Evolutionary conservation across 2,113 vertebrate species (phyloP), one percentile per base, ranked within the genome.

Genomic region (Microtus richardsoni): DNA sequence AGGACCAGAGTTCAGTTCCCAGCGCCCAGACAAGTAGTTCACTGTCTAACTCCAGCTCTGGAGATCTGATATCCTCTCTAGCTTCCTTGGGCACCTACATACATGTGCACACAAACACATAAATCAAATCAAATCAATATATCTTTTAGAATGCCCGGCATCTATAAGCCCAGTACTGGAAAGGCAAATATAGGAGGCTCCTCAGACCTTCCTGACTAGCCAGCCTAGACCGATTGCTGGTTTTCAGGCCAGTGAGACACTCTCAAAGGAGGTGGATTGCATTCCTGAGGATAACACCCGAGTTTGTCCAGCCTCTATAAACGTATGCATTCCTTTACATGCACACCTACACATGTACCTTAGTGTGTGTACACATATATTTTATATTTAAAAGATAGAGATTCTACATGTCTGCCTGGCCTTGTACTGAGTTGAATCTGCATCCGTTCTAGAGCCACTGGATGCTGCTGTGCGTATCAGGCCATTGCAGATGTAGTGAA

Each of bases 381-480:
- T 75, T 77, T 77, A 30, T 47, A 52, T 17, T 78, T 49, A 33
- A 33, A 49, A 49, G 16, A 49, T 0, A 4, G 22, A 33, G 13
- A 14, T 74, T 44, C 49, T 4, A 1, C 2, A 1, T 12, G 33
- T 79, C 33, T n/a, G 24, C 5, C 24, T 90, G 39, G 74, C 11
- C 44, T 91, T 33, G 21, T 4, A 1, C 33, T 49, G 49, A 64
- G 66, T 49, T 82, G 26, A 39, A 16, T 21, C 16, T 60, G 0
- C 9, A 26, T 85, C 47, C 49, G n/a, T 75, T 82, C 84, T 24
- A 47, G 93, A 60, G 10, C 36, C 24, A 39, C 62, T n/a, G 36
- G 7, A 47, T 9, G 14, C 0, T 0, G 1, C 52, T 33, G 11
- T 75, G 16, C 36, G 30, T 74, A 41, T 22, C 52, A 13, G 30